phyloP scores from a whole-genome alignment of 2,888 invertebrate species.

The Heliconius ethilla region DNA sequence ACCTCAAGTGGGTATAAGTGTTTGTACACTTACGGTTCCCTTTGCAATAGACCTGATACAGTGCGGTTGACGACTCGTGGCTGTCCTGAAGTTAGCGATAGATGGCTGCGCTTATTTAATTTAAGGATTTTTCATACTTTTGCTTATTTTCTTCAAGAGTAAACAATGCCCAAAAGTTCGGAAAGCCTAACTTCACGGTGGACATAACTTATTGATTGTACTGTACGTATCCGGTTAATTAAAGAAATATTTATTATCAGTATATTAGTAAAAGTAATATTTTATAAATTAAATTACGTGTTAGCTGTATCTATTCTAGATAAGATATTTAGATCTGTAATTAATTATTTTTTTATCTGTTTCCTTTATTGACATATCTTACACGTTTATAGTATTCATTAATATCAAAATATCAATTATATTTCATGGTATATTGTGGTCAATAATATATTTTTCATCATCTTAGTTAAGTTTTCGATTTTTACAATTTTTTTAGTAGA shows the following conservation, averaged over 20 bases:
- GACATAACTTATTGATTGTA: too few species aligned
- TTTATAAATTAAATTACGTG: background rate
- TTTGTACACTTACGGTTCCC: constrained; percentile 32
- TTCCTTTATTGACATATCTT: background rate
- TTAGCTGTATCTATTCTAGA: background rate
- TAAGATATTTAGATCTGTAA: background rate
- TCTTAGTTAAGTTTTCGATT: too few species aligned
- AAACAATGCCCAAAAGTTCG: too few species aligned
- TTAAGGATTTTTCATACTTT: too few species aligned
- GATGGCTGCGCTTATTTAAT: too few species aligned
- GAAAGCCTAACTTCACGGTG: too few species aligned
- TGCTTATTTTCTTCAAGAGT: too few species aligned
- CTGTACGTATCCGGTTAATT: background rate
- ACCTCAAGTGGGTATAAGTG: constrained; percentile 40
- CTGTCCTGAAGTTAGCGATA: too few species aligned
- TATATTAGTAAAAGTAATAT: background rate
- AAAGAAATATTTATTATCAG: constrained; percentile 5
- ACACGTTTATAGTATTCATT: background rate
- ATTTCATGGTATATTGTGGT: background rate
- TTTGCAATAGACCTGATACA: background rate
- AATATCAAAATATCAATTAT: background rate
- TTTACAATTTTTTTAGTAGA: too few species aligned
- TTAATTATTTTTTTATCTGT: constrained; percentile 12
- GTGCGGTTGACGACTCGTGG: background rate
- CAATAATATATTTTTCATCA: too few species aligned